Conservation (phyloP, 2,113 vertebrate genomes). For the Dolichotis patagonum region DNA sequence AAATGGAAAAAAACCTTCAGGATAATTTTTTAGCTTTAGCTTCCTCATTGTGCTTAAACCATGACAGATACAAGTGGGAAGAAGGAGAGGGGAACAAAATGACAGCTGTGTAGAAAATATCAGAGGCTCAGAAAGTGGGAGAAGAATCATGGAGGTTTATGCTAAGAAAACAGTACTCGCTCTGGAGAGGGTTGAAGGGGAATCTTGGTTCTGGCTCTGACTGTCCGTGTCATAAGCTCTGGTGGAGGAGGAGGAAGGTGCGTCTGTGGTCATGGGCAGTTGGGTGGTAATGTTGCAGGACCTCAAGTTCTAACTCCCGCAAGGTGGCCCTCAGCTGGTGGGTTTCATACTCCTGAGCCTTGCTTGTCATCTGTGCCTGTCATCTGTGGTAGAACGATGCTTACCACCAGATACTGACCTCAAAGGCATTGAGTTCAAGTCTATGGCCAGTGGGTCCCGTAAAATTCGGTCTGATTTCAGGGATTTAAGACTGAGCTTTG, state of each 20-base stretch:
- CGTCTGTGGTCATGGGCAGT: not conserved
- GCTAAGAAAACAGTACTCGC: not conserved
- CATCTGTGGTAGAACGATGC: too few species aligned
- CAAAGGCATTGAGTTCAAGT: too few species aligned
- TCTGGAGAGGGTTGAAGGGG: not conserved
- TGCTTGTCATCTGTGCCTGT: not conserved
- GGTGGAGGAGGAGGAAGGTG: not conserved
- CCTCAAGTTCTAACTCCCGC: not conserved
- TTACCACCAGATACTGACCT: too few species aligned
- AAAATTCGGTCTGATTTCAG: too few species aligned
- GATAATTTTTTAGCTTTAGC: not conserved
- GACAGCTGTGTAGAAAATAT: not conserved
- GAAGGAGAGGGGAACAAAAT: not conserved
- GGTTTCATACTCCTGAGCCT: not conserved
- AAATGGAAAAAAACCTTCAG: not conserved
- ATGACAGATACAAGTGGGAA: not conserved
- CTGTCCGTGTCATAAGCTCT: fast-evolving
- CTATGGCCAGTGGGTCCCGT: too few species aligned
- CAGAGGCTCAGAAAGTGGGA: not conserved
- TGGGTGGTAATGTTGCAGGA: not conserved
- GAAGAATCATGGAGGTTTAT: not conserved
- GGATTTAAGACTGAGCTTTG: not conserved
- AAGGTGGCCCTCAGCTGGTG: not conserved
- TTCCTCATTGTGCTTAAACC: not conserved
- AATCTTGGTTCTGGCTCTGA: not conserved